Evolutionary conservation across 2,113 vertebrate genomes (phyloP).

Genomic region (Tragelaphus strepsiceros): DNA sequence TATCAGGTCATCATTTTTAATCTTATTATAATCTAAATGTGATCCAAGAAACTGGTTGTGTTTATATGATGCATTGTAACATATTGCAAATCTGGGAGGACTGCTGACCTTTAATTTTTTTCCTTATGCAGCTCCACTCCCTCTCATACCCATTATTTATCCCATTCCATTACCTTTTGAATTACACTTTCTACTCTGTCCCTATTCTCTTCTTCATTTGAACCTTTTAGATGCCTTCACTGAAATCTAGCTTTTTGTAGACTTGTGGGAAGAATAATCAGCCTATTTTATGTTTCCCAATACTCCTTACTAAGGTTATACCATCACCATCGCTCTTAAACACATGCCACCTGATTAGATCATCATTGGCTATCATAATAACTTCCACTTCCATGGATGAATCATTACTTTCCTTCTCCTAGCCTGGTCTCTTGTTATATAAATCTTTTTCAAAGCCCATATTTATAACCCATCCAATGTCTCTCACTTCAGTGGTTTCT

Average conservation of each 20-base stretch:
- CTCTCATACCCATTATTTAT: not conserved
- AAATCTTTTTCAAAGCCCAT: conserved; percentile 16
- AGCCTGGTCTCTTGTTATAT: not conserved
- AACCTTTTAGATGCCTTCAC: conserved; percentile 10
- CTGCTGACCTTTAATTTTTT: conserved; percentile 30
- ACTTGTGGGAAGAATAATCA: not conserved
- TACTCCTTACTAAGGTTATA: not conserved
- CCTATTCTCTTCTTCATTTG: conserved; percentile 2
- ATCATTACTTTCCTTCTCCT: conserved; percentile 31
- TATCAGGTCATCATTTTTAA: conserved; percentile 32
- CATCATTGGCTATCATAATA: conserved; percentile 41
- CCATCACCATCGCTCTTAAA: conserved; percentile 35
- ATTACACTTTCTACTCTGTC: not conserved
- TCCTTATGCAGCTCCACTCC: not conserved
- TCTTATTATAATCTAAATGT: not conserved
- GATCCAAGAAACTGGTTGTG: not conserved
- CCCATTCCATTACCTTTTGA: not conserved
- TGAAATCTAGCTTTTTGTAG: conserved; percentile 31
- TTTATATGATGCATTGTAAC: not conserved
- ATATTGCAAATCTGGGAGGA: not conserved
- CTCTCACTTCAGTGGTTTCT: not conserved
- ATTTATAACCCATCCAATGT: not conserved
- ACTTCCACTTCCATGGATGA: not conserved
- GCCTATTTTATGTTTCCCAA: conserved; percentile 21
- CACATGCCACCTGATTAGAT: conserved; percentile 46